These are phyloP conservation scores for Priocnemis perturbator DNA, from an alignment of 2,888 invertebrate genomes.

Conservation along the genomic window DNA sequence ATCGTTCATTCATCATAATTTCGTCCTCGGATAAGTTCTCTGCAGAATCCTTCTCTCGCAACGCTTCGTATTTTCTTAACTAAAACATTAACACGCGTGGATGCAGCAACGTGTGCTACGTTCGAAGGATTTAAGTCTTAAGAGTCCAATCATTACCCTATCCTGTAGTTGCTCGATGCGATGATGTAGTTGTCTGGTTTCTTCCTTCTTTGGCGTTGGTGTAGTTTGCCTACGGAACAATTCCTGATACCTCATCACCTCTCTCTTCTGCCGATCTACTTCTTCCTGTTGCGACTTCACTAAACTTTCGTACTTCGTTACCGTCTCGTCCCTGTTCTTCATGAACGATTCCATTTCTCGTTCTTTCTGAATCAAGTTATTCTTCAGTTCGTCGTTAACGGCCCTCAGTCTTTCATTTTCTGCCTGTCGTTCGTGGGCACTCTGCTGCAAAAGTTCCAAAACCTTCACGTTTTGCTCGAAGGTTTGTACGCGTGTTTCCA, in stretches of 20 bases:
- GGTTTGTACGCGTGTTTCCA: conserved; percentile 42
- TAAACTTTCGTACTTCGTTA: conserved; percentile 60
- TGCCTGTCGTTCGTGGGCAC: conserved; percentile 43
- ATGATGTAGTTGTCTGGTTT: conserved; percentile 39
- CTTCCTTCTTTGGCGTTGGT: conserved; percentile 42
- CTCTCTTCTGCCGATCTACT: conserved; percentile 54
- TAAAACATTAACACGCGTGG: not conserved
- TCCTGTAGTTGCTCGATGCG: conserved; percentile 35
- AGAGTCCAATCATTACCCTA: conserved; percentile 18
- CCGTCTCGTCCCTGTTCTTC: conserved; percentile 61
- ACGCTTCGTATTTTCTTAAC: conserved; percentile 14
- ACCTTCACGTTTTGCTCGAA: conserved; percentile 44
- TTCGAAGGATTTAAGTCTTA: not conserved
- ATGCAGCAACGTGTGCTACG: not conserved
- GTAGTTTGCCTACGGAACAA: conserved; percentile 48
- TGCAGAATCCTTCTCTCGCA: conserved; percentile 24
- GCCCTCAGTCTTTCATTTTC: conserved; percentile 55
- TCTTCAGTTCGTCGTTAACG: conserved; percentile 51
- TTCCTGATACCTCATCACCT: conserved; percentile 60
- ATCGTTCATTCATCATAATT: conserved; percentile 27
- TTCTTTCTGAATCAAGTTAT: conserved; percentile 49
- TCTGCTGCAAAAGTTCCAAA: conserved; percentile 44
- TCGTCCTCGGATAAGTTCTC: conserved; percentile 55
- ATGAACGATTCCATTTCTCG: conserved; percentile 62
- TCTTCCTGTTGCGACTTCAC: conserved; percentile 61